Evolutionary conservation across 2,797 vertebrate species (phyloP), one percentile per base, ranked within the genome.

Genomic region (Adrianichthys oophorus): DNA sequence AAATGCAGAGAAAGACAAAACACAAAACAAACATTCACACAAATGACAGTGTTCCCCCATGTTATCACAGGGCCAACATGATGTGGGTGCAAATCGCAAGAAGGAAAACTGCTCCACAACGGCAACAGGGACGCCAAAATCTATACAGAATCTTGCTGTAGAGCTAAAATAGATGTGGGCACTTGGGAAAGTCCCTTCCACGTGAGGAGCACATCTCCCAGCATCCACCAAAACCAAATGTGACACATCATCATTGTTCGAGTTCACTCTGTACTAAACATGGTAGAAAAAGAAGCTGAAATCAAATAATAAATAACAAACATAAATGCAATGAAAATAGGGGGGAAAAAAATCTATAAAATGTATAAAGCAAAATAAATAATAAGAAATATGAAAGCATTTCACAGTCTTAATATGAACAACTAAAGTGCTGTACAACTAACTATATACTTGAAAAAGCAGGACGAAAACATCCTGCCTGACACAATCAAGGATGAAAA

Each of bases 111-210:
- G 29, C 15, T 21, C 50, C 57, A 72, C 24, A 50, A 63, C 48
- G 16, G 57, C 70, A 56, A 54, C 42, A 17, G 19, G 7, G 64
- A 77, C 19, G 65, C 56, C 52, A 74, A 49, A 52, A 52, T 56
- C 53, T 52, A 80, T 49, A 71, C 47, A 54, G 43, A 40, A 37
- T 21, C 32, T 37, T 59, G 46, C 48, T 64, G 15, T 58, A 54
- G 64, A 79, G 59, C 19, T 46, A 76, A 71, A 81, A 68, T 43
- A 73, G 52, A 82, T 73, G 74, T 55, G 74, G 71, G 74, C 66
- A 59, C 48, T 13, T 23, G 40, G 62, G 72, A 68, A 77, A 73
- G 63, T 63, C 68, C 43, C 47, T 55, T 3, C 51, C 15, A 43
- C 50, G 63, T 32, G 6, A 59, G 67, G 16, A 47, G 55, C 41